Evolutionary conservation across 1,140 invertebrate species (phyloP).

Genomic region (Zaprionus tsacasi): DNA sequence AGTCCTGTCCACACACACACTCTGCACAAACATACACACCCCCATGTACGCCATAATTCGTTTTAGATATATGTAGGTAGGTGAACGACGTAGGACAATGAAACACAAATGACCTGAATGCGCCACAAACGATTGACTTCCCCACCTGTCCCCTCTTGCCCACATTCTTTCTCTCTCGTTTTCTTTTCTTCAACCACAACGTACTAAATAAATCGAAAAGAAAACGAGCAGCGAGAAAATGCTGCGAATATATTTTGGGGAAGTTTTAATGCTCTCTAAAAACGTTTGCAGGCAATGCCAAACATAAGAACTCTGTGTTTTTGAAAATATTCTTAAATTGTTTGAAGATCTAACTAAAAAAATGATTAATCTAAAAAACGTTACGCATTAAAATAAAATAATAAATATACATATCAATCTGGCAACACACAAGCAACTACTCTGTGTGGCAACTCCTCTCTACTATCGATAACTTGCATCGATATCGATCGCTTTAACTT

Average conservation of each 20-base stretch:
- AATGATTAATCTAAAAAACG: not conserved
- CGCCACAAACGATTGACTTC: slow-evolving; percentile 59
- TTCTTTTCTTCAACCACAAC: not conserved
- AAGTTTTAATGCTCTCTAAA: slow-evolving; percentile 3
- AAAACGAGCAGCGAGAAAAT: slow-evolving; percentile 5
- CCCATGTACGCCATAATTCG: slow-evolving; percentile 54
- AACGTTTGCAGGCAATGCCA: not conserved
- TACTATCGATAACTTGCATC: not conserved
- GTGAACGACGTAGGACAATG: slow-evolving; percentile 55
- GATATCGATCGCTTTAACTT: not conserved
- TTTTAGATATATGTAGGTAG: slow-evolving; percentile 32
- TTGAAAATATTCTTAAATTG: not conserved
- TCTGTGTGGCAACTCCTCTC: no score
- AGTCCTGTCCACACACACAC: slow-evolving; percentile 22
- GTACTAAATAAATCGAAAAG: not conserved
- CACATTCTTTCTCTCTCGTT: not conserved
- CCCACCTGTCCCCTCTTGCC: not conserved
- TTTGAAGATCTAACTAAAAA: not conserved
- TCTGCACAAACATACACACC: slow-evolving; percentile 10
- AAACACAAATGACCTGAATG: slow-evolving; percentile 72
- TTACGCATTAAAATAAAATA: not conserved
- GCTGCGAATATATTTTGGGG: not conserved
- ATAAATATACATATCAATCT: not conserved
- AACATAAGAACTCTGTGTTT: not conserved
- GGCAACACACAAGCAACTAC: not conserved